Percentiles rank a stretch among this genome's conserved stretches.
phyloP scores from a whole-genome alignment of 2,797 vertebrate genomes.

The Pangasius djambal region DNA sequence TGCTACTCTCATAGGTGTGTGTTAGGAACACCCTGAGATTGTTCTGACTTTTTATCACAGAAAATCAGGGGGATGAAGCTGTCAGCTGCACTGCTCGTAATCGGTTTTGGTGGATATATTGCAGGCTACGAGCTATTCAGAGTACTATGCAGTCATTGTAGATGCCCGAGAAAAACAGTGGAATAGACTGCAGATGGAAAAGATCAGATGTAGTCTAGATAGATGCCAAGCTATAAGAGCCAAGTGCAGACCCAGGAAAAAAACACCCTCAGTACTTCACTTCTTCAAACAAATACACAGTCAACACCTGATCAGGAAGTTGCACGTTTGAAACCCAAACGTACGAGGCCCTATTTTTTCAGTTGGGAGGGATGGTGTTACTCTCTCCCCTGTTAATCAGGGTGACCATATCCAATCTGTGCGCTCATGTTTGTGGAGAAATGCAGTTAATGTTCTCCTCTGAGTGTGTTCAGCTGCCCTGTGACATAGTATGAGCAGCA shows the following conservation, averaged over 20 bases:
- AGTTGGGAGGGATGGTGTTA: background rate
- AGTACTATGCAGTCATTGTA: background rate
- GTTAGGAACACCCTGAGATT: background rate
- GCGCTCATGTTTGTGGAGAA: background rate
- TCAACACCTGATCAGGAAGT: background rate
- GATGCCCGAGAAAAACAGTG: background rate
- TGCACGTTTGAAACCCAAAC: background rate
- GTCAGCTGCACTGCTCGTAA: background rate
- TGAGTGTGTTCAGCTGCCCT: background rate
- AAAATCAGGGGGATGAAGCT: background rate
- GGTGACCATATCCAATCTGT: background rate
- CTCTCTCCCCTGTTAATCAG: background rate
- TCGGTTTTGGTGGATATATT: background rate
- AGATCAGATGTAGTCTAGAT: background rate
- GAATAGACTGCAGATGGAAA: background rate
- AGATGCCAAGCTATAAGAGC: background rate
- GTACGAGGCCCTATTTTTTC: background rate
- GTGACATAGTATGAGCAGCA: too few species aligned
- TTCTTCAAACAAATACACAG: background rate
- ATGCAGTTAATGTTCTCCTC: background rate
- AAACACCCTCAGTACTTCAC: background rate
- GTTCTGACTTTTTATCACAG: background rate
- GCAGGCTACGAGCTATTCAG: background rate
- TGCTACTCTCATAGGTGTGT: background rate
- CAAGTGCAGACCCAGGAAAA: background rate